Conservation (phyloP, 2,888 invertebrate species). For the Oligia fasciuncula region DNA sequence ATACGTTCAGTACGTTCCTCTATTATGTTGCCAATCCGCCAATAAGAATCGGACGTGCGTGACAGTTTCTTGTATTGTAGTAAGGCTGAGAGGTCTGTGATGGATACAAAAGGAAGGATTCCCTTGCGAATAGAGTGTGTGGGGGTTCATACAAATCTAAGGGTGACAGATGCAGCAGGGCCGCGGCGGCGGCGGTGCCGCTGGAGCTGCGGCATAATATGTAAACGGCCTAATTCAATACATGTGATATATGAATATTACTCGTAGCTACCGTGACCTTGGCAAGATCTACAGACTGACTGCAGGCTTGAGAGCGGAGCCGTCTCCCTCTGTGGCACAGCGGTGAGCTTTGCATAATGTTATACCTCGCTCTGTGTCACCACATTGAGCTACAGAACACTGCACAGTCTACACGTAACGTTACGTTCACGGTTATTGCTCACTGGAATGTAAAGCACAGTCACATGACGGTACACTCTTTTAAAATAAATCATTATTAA, state of each 20-base stretch:
- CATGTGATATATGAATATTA: neutral
- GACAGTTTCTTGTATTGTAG: slow-evolving; percentile 27
- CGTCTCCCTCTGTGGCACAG: neutral
- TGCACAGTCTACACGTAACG: neutral
- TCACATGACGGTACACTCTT: neutral
- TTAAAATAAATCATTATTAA: neutral
- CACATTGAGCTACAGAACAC: neutral
- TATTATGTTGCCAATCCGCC: neutral
- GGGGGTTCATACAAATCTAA: no score
- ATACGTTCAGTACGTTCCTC: neutral
- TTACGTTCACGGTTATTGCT: slow-evolving; percentile 14
- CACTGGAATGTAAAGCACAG: neutral
- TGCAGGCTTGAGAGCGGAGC: neutral
- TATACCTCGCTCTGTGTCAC: neutral
- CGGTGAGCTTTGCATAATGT: neutral
- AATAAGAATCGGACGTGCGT: slow-evolving; percentile 18
- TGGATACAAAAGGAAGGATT: neutral
- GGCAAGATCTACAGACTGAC: slow-evolving; percentile 1
- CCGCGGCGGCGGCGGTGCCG: no score
- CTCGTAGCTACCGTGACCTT: neutral
- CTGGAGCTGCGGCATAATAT: no score
- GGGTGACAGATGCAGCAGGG: no score
- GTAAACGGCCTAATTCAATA: neutral
- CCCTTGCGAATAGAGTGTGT: neutral
- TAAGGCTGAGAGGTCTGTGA: neutral